Percentiles rank a stretch among this genome's conserved stretches.
phyloP scores from a whole-genome alignment of 2,888 invertebrate species.

The Spisula subtruncata region DNA sequence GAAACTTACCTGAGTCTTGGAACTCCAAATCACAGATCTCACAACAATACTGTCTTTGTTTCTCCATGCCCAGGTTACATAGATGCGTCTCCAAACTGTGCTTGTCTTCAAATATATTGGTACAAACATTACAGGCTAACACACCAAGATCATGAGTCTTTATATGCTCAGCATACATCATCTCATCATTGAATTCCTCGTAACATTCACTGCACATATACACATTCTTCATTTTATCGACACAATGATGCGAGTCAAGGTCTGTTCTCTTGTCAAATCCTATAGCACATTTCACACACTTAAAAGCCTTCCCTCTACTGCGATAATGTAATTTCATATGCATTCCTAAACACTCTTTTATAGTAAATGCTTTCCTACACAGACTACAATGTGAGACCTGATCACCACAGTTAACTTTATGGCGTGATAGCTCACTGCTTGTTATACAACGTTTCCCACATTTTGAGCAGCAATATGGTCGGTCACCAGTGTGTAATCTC shows the following conservation, averaged over 20 bases:
- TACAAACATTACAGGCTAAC: conserved; percentile 65
- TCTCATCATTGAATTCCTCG: conserved; percentile 62
- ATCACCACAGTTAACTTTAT: conserved; percentile 52
- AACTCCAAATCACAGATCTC: conserved; percentile 64
- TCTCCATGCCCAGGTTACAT: conserved; percentile 60
- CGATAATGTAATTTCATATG: conserved; percentile 71
- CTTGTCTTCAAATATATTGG: conserved; percentile 65
- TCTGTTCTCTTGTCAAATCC: conserved; percentile 61
- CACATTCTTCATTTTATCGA: conserved; percentile 44
- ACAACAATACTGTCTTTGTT: conserved; percentile 51
- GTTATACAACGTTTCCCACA: conserved; percentile 70
- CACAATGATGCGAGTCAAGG: conserved; percentile 60
- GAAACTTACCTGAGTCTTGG: conserved; percentile 50
- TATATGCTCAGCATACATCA: conserved; percentile 67
- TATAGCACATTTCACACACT: conserved; percentile 68
- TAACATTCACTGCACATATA: conserved; percentile 68
- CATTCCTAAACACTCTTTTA: conserved; percentile 67
- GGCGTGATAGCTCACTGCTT: conserved; percentile 66
- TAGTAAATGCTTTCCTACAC: conserved; percentile 64
- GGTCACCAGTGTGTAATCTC: conserved; percentile 65
- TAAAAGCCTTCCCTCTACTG: conserved; percentile 54
- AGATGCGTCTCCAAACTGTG: conserved; percentile 63
- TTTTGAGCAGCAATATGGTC: conserved; percentile 67
- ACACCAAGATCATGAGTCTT: conserved; percentile 64
- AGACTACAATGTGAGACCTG: conserved; percentile 50